Evolutionary conservation across 2,888 invertebrate species (phyloP).

Genomic region (Papilio elwesi): DNA sequence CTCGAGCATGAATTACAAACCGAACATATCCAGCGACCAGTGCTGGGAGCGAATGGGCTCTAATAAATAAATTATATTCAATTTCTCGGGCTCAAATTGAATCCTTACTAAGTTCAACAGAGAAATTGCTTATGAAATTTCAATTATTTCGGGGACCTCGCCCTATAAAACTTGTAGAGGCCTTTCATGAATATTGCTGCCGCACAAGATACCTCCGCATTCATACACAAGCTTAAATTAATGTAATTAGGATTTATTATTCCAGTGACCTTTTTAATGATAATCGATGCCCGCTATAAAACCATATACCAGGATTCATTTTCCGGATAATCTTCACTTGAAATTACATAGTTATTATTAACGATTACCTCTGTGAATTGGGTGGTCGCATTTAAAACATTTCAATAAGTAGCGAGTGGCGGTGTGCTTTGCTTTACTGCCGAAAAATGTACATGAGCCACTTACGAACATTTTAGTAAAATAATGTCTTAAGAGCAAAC

Average conservation of each 20-base stretch:
- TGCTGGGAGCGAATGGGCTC: conserved; percentile 20
- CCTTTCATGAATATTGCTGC: conserved; percentile 31
- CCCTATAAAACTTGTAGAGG: conserved; percentile 36
- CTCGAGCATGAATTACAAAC: conserved; percentile 19
- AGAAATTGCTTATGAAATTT: conserved; percentile 46
- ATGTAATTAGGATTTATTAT: conserved; percentile 10
- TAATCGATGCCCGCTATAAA: too few species aligned
- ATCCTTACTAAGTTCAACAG: conserved; percentile 41
- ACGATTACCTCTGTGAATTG: too few species aligned
- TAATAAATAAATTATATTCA: conserved; percentile 39
- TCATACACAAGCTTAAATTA: conserved; percentile 16
- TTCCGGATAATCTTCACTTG: too few species aligned
- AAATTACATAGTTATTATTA: too few species aligned
- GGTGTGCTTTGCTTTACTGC: too few species aligned
- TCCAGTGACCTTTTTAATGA: conserved; percentile 8
- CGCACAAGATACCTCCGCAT: conserved; percentile 18
- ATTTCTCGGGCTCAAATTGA: conserved; percentile 37
- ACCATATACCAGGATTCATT: too few species aligned
- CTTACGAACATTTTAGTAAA: too few species aligned
- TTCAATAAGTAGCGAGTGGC: too few species aligned
- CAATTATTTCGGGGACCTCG: conserved; percentile 41
- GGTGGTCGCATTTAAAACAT: too few species aligned
- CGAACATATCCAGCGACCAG: conserved; percentile 13
- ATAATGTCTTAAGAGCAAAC: too few species aligned
- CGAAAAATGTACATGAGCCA: too few species aligned